Evolutionary conservation across 2,113 vertebrate species (phyloP), one percentile per base, ranked within the genome.

Genomic region (Leuciscus idus): DNA sequence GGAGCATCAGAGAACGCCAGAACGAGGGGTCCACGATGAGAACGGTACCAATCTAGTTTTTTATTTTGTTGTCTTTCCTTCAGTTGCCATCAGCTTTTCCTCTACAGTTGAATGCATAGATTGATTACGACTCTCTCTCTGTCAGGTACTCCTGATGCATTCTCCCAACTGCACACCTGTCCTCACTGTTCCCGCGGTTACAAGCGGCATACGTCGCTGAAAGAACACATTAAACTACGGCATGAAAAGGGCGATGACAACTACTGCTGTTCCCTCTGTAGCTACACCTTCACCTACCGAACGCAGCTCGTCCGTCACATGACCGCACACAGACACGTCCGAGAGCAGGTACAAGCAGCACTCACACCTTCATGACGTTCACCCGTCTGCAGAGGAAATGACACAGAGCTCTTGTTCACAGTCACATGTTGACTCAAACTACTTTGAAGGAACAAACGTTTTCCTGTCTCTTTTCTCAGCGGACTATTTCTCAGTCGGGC

Each of bases 221-320:
- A 99, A 93, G 98, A 99, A 84, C 98, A 99, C 95, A 98, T 99
- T 64, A 99, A 98, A 89, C 98, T 98, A 57, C 97, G 98, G 85
- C 98, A 99, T 93, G 98, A 99, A 91, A 99, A 97, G 79, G 98
- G 96, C 0, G 97, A 99, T 68, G 97, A 99, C 92, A 98, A 98
- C 94, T 98, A 98, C 86, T 98, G 97, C 90, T 99, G 98, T 93
- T 97, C 97, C 19, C 93, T 98, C 90, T 99, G 98, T 94, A 97
- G 97, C 92, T 99, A 98, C 92, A 99, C 97, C 0, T 99, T 99
- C 91, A 97, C 97, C 0, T 99, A 99, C 92, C 96, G 97, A 93
- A 98, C 98, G 0, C 98, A 99, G 92, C 97, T 99, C 3, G 98
- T 99, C 91, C 96, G 97, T 89, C 98, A 99, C 93, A 98, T 99